These are phyloP conservation scores for Tachyglossus aculeatus DNA, from an alignment of 2,797 vertebrate genomes.

Conservation along the genomic window DNA sequence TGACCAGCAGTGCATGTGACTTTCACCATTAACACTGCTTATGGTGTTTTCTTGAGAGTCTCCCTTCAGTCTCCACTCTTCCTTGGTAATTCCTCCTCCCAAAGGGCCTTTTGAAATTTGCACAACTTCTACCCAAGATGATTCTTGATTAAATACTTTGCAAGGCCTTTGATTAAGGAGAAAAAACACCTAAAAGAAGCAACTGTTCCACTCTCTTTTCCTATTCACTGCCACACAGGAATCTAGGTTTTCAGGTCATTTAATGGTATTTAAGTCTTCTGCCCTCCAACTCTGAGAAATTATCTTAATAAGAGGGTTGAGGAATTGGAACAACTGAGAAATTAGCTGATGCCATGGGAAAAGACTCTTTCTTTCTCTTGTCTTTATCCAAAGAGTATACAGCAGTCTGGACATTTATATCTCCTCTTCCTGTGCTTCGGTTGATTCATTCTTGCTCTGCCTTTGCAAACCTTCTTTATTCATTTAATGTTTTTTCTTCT, in stretches of 20 bases:
- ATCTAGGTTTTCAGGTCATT: constrained; percentile 9
- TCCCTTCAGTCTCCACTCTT: not conserved
- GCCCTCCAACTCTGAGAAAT: not conserved
- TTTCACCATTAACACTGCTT: not conserved
- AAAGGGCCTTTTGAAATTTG: not conserved
- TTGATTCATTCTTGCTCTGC: constrained; percentile 4
- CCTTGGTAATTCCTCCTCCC: not conserved
- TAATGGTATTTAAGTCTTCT: constrained; percentile 34
- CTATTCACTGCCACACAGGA: constrained; percentile 11
- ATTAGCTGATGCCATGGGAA: not conserved
- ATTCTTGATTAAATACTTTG: not conserved
- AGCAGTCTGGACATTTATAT: not conserved
- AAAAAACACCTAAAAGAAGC: not conserved
- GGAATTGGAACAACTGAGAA: not conserved
- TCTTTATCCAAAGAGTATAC: not conserved
- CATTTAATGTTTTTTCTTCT: not conserved
- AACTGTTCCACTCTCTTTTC: not conserved
- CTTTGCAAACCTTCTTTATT: constrained; percentile 11
- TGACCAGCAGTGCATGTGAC: not conserved
- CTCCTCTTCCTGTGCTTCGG: not conserved
- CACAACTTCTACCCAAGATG: not conserved
- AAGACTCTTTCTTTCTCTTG: not conserved
- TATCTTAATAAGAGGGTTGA: not conserved
- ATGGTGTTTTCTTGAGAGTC: not conserved
- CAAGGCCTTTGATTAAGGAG: not conserved